A percentile compares a stretch with the other conserved stretches of the same genome.
These are phyloP conservation scores for Actias luna DNA, from an alignment of 2,888 invertebrate genomes.

Conservation along the genomic window DNA sequence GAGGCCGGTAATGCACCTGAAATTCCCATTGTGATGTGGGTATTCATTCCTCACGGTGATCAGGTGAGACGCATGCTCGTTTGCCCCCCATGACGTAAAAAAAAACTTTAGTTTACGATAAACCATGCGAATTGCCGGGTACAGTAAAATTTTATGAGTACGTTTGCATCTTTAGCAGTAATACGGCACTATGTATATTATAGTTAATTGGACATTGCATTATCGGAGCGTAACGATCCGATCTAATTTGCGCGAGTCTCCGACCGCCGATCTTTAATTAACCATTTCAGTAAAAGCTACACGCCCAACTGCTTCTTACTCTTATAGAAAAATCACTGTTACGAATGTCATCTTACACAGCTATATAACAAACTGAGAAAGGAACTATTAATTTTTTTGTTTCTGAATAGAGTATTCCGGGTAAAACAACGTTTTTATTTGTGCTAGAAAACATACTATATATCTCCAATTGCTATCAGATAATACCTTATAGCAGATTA, in stretches of 20 bases:
- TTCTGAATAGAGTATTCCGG: background rate
- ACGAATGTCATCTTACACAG: slow-evolving; percentile 27
- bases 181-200: background rate
- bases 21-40: too few species aligned
- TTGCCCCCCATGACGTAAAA: too few species aligned
- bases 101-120: background rate
- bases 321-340: slow-evolving; percentile 39
- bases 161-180: background rate
- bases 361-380: background rate
- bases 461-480: too few species aligned
- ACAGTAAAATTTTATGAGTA: too few species aligned
- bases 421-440: background rate
- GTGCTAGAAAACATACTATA: too few species aligned
- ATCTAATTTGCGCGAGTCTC: slow-evolving; percentile 43
- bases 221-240: slow-evolving; percentile 21
- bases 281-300: slow-evolving; percentile 47
- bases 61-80: too few species aligned
- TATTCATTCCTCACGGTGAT: too few species aligned
- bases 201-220: slow-evolving; percentile 3
- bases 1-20: too few species aligned
- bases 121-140: too few species aligned
- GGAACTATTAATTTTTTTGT: background rate
- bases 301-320: slow-evolving; percentile 42
- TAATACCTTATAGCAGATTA: too few species aligned
- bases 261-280: slow-evolving; percentile 41